phyloP scores from a whole-genome alignment of 2,113 vertebrate genomes.

The Esox niger region DNA sequence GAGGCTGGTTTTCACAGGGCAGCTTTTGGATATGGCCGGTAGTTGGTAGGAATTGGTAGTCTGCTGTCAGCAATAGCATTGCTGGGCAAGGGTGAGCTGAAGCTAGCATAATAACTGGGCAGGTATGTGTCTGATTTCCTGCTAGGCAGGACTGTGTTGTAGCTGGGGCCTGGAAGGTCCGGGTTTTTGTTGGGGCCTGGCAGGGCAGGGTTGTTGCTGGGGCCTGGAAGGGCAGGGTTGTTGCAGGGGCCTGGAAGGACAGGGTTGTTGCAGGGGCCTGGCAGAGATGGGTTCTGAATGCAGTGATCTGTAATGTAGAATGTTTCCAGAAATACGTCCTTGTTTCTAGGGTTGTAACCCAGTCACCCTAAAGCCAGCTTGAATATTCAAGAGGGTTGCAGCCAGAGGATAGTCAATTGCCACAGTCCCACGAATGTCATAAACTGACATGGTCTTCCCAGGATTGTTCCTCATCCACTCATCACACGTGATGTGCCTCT shows the following conservation, averaged over 20 bases:
- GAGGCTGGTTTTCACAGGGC: slow-evolving; percentile 3
- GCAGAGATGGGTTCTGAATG: neutral
- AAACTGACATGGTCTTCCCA: slow-evolving; percentile 15
- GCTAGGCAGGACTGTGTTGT: neutral
- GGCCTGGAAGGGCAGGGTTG: neutral
- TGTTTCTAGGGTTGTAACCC: no score
- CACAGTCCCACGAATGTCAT: no score
- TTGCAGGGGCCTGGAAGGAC: neutral
- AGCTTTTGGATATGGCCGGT: slow-evolving; percentile 10
- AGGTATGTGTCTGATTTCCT: slow-evolving; percentile 5
- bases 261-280: neutral
- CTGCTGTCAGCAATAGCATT: slow-evolving; percentile 9
- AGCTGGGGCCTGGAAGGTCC: neutral
- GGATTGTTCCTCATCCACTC: neutral
- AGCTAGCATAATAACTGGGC: no score
- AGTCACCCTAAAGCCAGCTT: slow-evolving; percentile 10
- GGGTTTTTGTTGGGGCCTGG: neutral
- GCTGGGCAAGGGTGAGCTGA: neutral
- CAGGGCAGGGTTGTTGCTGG: neutral
- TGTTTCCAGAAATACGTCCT: slow-evolving; percentile 11
- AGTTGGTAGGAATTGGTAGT: slow-evolving; percentile 10
- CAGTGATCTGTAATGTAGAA: neutral
- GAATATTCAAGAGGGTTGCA: slow-evolving; percentile 2
- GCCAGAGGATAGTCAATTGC: neutral
- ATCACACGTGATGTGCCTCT: neutral